A percentile compares a stretch with the other conserved stretches of the same genome.
Evolutionary conservation across 2,113 vertebrate genomes (phyloP).

Genomic region (Epinephelus lanceolatus): DNA sequence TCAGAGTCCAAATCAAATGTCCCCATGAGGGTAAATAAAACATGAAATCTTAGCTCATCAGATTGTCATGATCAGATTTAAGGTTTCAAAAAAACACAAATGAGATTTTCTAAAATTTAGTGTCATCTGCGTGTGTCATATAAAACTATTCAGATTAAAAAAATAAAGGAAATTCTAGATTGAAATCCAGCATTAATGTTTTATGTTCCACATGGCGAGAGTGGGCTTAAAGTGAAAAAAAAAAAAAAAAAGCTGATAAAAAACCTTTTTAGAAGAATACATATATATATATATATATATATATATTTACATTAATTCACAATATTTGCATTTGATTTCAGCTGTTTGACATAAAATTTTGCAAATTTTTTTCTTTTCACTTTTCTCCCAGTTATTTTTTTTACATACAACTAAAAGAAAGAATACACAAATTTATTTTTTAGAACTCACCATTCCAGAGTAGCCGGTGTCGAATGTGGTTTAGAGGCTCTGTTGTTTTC

Average conservation of each 20-base stretch:
- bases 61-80: not conserved
- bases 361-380: not conserved
- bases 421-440: not conserved
- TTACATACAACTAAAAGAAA: not conserved
- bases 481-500: conserved; percentile 98
- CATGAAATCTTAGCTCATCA: not conserved
- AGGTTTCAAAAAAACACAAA: not conserved
- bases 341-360: not conserved
- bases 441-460: conserved; percentile 94
- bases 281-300: not conserved
- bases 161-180: not conserved
- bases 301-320: not conserved
- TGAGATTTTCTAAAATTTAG: not conserved
- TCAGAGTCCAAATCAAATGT: not conserved
- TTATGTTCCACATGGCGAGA: not conserved
- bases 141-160: not conserved
- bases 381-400: not conserved
- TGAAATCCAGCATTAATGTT: not conserved
- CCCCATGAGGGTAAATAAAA: not conserved
- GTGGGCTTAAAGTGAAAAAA: not conserved
- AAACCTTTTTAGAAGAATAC: not conserved
- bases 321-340: not conserved
- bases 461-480: conserved; percentile 98
- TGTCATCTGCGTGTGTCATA: not conserved
- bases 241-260: not conserved